A percentile compares a stretch with the other conserved stretches of the same genome.
These are phyloP conservation scores for Drosophila parabipectinata DNA, from an alignment of 1,140 invertebrate species.

Conservation along the genomic window DNA sequence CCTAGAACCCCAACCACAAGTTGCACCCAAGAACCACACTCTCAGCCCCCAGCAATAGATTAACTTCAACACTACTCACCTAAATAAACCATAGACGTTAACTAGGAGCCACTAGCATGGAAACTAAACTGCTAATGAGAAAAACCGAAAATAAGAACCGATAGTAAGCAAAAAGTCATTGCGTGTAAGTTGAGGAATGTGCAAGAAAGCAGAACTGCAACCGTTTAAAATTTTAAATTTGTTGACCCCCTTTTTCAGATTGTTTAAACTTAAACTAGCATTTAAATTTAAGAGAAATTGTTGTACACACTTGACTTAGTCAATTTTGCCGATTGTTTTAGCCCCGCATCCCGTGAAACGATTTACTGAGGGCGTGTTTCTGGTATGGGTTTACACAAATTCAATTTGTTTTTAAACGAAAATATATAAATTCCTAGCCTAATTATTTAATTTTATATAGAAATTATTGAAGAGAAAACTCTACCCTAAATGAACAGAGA, in stretches of 20 bases:
- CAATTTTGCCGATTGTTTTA: slow-evolving; percentile 45
- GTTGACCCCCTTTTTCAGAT: slow-evolving; percentile 49
- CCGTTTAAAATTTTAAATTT: slow-evolving; percentile 32
- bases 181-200: slow-evolving; percentile 58
- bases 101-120: slow-evolving; percentile 37
- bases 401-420: slow-evolving; percentile 65
- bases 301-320: slow-evolving; percentile 70
- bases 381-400: slow-evolving; percentile 59
- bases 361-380: slow-evolving; percentile 13
- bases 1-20: slow-evolving; percentile 17
- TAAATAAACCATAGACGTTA: slow-evolving; percentile 41
- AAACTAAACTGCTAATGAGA: slow-evolving; percentile 35
- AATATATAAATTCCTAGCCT: slow-evolving; percentile 36
- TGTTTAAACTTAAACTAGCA: slow-evolving; percentile 66
- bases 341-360: not conserved
- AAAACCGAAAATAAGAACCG: not conserved
- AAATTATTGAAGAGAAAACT: not conserved
- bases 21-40: slow-evolving; percentile 24
- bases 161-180: slow-evolving; percentile 75
- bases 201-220: slow-evolving; percentile 21
- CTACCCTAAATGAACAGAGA: slow-evolving; percentile 1
- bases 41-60: slow-evolving; percentile 58
- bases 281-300: slow-evolving; percentile 65
- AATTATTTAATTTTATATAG: slow-evolving; percentile 63
- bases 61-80: slow-evolving; percentile 44